phyloP scores from a whole-genome alignment of 2,888 invertebrate species.

The Drosophila neotestacea region DNA sequence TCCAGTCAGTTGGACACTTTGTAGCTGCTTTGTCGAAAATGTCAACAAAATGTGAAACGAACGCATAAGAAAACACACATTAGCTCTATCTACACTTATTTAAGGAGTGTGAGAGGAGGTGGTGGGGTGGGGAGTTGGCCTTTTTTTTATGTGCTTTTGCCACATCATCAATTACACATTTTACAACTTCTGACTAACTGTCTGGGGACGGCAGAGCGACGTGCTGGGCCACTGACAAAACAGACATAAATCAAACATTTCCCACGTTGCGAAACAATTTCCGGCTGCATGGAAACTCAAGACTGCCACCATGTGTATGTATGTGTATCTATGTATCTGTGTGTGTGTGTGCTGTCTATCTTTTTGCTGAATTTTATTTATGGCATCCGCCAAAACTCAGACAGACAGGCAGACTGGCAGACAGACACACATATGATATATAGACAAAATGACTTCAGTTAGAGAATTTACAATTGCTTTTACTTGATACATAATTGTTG shows the following conservation, averaged over 20 bases:
- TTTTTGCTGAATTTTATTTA: constrained; percentile 78
- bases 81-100: constrained; percentile 49
- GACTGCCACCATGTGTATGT: constrained; percentile 45
- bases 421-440: constrained; percentile 66
- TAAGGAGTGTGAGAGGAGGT: background rate
- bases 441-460: constrained; percentile 79
- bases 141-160: constrained; percentile 72
- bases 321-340: background rate
- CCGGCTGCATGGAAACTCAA: constrained; percentile 72
- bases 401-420: constrained; percentile 15
- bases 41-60: constrained; percentile 70
- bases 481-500: constrained; percentile 74
- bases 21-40: constrained; percentile 78
- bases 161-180: constrained; percentile 80
- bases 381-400: constrained; percentile 71
- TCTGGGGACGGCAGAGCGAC: constrained; percentile 19
- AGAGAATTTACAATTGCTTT: constrained; percentile 80
- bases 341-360: constrained; percentile 63
- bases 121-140: constrained; percentile 4
- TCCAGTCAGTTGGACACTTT: constrained; percentile 56
- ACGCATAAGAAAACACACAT: constrained; percentile 46
- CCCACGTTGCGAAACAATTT: constrained; percentile 81
- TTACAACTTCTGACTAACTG: constrained; percentile 71
- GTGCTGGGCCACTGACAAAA: constrained; percentile 70
- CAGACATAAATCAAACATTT: constrained; percentile 81